Evolutionary conservation across 2,797 vertebrate genomes (phyloP).

Genomic region (Lindbergichthys nudifrons): DNA sequence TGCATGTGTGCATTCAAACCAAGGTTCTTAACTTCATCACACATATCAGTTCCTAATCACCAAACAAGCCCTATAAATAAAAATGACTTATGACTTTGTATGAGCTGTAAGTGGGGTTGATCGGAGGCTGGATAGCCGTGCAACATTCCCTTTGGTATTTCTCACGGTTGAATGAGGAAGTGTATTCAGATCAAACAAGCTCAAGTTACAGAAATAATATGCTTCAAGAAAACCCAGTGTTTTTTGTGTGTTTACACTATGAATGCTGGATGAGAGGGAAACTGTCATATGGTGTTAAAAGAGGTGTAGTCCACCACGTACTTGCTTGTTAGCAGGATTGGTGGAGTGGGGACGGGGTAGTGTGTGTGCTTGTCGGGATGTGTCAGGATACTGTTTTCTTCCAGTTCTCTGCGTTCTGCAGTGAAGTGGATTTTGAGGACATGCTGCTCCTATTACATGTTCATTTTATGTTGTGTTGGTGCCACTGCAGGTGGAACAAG

Average conservation of each 20-base stretch:
- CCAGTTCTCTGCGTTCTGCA: conserved; percentile 31
- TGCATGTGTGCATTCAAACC: not conserved
- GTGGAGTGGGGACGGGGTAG: conserved; percentile 25
- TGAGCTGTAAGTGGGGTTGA: not conserved
- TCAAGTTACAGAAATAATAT: conserved; percentile 18
- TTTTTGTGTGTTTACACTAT: conserved; percentile 36
- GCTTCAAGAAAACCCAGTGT: conserved; percentile 29
- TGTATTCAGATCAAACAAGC: conserved; percentile 46
- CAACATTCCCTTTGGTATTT: conserved; percentile 28
- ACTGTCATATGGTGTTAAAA: conserved; percentile 41
- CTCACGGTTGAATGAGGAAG: not conserved
- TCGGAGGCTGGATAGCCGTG: conserved; percentile 2
- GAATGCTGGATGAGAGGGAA: conserved; percentile 29
- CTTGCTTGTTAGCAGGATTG: conserved; percentile 47
- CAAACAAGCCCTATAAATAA: not conserved
- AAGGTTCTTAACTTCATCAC: not conserved
- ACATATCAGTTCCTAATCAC: not conserved
- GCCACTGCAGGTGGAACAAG: conserved; percentile 2
- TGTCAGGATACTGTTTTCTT: conserved; percentile 23
- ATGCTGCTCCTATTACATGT: conserved; percentile 23
- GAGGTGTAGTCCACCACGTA: conserved; percentile 37
- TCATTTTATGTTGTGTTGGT: conserved; percentile 19
- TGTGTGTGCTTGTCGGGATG: conserved; percentile 6
- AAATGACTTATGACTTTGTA: not conserved
- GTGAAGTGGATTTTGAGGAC: conserved; percentile 25